These are phyloP conservation scores for Spheniscus humboldti DNA, from an alignment of 2,797 vertebrate genomes.

Conservation along the genomic window DNA sequence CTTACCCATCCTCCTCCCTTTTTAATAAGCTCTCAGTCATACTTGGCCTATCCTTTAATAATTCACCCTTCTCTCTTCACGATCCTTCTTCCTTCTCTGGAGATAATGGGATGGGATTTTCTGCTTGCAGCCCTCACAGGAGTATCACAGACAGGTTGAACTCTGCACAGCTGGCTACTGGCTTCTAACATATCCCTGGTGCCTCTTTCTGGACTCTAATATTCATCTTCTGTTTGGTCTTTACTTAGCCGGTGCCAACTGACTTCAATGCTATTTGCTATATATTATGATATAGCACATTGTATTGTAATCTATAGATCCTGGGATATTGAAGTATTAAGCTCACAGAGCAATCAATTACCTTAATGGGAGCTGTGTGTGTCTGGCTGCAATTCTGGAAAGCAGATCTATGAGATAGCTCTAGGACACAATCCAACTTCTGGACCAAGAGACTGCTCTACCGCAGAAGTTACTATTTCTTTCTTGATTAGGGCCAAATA, in stretches of 20 bases:
- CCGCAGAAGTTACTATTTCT: neutral
- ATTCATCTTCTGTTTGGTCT: conserved; percentile 1
- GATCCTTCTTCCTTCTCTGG: conserved; percentile 27
- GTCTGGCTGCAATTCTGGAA: neutral
- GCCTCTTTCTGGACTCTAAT: neutral
- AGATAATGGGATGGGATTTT: conserved; percentile 56
- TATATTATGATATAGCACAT: neutral
- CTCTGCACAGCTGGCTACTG: conserved; percentile 24
- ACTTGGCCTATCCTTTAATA: conserved; percentile 57
- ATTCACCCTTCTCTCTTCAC: conserved; percentile 34
- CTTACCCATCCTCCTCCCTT: conserved; percentile 55
- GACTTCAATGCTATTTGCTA: conserved; percentile 1
- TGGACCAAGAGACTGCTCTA: neutral
- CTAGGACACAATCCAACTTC: conserved; percentile 9
- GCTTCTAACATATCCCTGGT: conserved; percentile 16
- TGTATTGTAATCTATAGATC: neutral
- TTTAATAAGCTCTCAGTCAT: conserved; percentile 63
- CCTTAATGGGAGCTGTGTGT: conserved; percentile 22
- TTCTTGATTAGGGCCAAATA: neutral
- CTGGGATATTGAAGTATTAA: neutral
- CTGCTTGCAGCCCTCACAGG: conserved; percentile 27
- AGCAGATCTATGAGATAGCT: conserved; percentile 25
- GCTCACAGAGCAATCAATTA: conserved; percentile 14
- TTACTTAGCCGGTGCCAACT: neutral
- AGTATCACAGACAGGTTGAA: conserved; percentile 1